These are phyloP conservation scores for Actinia equina DNA, from an alignment of 64 coral and sea anemone species.

Conservation along the genomic window DNA sequence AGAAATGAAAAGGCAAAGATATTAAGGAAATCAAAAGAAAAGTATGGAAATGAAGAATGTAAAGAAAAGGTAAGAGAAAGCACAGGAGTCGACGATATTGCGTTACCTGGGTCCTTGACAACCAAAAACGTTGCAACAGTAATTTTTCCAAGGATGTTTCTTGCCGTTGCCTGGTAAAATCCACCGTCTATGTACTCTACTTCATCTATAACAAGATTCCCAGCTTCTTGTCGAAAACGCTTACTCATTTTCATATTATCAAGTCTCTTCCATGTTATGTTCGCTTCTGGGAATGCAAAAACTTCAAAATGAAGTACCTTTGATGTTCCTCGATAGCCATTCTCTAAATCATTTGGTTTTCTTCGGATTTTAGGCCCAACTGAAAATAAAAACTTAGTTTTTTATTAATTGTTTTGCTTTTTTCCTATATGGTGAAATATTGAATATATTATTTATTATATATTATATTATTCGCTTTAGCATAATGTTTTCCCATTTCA, in stretches of 20 bases:
- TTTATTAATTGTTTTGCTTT: not conserved
- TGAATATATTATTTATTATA: no score
- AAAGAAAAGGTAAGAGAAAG: no score
- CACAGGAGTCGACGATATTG: no score
- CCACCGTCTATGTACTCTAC: not conserved
- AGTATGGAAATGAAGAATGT: no score
- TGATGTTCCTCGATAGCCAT: not conserved
- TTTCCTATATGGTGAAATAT: not conserved
- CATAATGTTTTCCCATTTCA: no score
- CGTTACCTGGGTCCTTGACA: not conserved
- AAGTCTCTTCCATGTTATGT: not conserved
- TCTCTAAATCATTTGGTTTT: not conserved
- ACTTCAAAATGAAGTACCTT: not conserved
- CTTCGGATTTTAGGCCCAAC: not conserved
- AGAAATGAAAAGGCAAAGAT: no score
- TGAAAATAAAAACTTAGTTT: not conserved
- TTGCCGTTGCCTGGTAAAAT: not conserved
- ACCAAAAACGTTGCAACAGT: not conserved
- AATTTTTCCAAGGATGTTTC: not conserved
- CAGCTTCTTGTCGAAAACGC: not conserved
- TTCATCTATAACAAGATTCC: not conserved
- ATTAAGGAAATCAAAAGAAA: no score
- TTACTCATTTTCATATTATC: not conserved
- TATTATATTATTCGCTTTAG: no score
- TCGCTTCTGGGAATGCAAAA: not conserved